Percentiles rank a stretch among this genome's conserved stretches.
These are phyloP conservation scores for Pituophis catenifer DNA, from an alignment of 2,113 vertebrate genomes.

Conservation along the genomic window DNA sequence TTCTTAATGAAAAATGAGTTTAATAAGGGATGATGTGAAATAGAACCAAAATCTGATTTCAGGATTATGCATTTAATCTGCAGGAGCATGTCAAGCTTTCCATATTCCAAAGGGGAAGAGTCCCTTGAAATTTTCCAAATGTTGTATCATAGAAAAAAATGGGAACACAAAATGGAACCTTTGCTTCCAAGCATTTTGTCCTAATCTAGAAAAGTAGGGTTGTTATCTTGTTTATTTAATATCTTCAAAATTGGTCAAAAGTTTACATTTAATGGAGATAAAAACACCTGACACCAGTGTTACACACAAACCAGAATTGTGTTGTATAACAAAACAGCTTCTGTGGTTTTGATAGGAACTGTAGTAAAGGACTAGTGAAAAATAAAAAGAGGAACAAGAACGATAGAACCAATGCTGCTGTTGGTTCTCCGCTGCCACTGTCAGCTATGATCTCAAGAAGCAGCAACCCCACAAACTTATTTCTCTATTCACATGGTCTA, in stretches of 20 bases:
- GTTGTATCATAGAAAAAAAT: neutral
- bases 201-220: neutral
- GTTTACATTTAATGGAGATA: neutral
- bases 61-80: neutral
- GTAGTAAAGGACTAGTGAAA: neutral
- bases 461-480: neutral
- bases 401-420: too few relatives aligned
- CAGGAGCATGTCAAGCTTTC: neutral
- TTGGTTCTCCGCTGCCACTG: neutral
- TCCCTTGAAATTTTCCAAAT: neutral
- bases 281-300: neutral
- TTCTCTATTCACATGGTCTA: neutral
- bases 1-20: neutral
- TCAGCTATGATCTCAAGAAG: neutral
- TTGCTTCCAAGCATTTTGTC: neutral
- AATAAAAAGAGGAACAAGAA: neutral
- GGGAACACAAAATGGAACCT: neutral
- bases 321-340: neutral
- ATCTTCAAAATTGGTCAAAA: neutral
- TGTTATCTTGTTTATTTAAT: neutral
- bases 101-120: neutral
- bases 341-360: neutral
- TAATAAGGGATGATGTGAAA: neutral
- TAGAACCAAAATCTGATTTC: neutral
- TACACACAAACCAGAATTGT: neutral